Conservation (phyloP, 2,113 vertebrate species). For the Megalops atlanticus region DNA sequence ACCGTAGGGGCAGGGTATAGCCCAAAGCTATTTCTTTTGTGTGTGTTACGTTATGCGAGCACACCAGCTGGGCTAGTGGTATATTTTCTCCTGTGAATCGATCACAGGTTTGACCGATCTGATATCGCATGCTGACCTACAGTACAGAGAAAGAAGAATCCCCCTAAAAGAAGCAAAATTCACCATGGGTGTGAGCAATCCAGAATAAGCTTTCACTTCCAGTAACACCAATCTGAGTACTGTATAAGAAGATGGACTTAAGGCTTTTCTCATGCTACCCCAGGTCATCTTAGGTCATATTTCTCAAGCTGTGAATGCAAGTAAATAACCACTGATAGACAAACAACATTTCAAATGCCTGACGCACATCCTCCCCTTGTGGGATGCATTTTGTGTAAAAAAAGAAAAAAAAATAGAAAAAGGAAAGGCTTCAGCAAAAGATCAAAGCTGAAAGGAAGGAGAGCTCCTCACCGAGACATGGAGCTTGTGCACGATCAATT, state of each 20-base stretch:
- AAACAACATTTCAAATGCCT: slow-evolving; percentile 86
- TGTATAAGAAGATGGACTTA: not conserved
- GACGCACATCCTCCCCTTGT: slow-evolving; percentile 84
- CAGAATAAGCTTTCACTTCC: not conserved
- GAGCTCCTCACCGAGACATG: slow-evolving; percentile 80
- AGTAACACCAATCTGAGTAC: not conserved
- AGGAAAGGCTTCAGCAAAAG: slow-evolving; percentile 86
- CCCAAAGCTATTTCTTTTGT: too few relatives aligned
- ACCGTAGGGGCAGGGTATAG: too few relatives aligned
- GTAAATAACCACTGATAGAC: slow-evolving; percentile 56
- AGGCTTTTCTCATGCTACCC: not conserved
- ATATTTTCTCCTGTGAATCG: not conserved
- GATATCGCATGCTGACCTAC: too few relatives aligned
- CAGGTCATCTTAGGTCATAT: slow-evolving; percentile 47
- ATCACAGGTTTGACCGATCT: not conserved
- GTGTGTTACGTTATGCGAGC: not conserved
- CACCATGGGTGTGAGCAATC: not conserved
- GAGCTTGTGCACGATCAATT: not conserved
- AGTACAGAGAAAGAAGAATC: too few relatives aligned
- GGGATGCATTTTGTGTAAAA: slow-evolving; percentile 79
- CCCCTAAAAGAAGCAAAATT: not conserved
- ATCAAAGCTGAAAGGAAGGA: slow-evolving; percentile 58
- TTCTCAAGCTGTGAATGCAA: slow-evolving; percentile 79
- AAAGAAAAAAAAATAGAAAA: too few relatives aligned
- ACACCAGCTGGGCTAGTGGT: not conserved